Base-by-base conservation (phyloP, 2,888 invertebrate genomes). In the Aporophyla nigra region DNA sequence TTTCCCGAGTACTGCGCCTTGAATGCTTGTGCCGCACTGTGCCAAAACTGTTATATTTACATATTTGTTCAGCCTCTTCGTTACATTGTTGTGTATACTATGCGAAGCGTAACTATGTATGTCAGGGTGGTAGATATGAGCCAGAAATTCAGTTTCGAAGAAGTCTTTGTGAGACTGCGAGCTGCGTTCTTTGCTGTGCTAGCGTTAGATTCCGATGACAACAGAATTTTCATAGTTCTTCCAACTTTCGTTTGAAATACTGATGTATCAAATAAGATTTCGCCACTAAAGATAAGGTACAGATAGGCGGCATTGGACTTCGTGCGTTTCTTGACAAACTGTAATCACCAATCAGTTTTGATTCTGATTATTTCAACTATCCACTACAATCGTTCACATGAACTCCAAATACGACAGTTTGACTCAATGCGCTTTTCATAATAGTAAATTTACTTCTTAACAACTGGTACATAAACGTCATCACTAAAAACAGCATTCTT, bases 41-140 rank as follows among this genome's bases (percentile, higher is more conserved):
- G 84, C 84, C 84, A 79, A 84, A 84, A 86, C 67, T 79, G 73
- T 78, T 86, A 66, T 86, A 84, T 85, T 85, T 85, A 84, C 87
- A 88, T 88, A 88, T 87, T 87, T 87, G 86, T 78, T 83, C 86
- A 87, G 85, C 71, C 70, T 86, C 77, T 78, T 71, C 68, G 68
- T 40, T 81, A 71, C 78, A 70, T 78, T 82, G 74, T 83, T 76
- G 49, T 68, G 49, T 69, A 68, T 78, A 71, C 66, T 68, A 61
- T 65, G 71, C 54, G 43, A 24, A 67, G 53, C 74, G 43, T 63
- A n/a, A 63, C 76, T 84, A 77, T 83, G 76, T 83, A 73, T 83
- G 85, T 82, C 85, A 82, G 82, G 85, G 85, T 69, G 71, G 73
- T 49, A 77, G 63, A 58, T 33, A 40, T 14, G 71, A 85, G 86